These are phyloP conservation scores for Chinchilla lanigera DNA, from an alignment of 2,113 vertebrate species.

Conservation along the genomic window DNA sequence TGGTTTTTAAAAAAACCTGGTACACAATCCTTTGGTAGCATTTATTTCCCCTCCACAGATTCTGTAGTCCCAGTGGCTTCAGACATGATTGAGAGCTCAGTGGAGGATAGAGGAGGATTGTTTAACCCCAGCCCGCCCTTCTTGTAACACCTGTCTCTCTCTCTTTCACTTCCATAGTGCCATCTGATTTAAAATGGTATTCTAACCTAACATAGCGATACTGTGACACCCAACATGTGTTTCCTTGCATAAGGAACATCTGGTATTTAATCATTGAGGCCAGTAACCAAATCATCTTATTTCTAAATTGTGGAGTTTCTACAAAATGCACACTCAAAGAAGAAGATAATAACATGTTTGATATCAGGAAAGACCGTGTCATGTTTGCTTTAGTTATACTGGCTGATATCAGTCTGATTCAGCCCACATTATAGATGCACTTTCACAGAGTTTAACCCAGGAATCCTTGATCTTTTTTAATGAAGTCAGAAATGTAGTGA, in stretches of 20 bases:
- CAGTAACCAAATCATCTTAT: background rate
- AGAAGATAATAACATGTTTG: background rate
- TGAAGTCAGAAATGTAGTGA: conserved; percentile 12
- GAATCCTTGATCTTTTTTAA: conserved; percentile 32
- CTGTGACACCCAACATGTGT: background rate
- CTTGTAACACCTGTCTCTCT: background rate
- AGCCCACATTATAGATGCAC: background rate
- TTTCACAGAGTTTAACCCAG: background rate
- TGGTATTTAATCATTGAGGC: background rate
- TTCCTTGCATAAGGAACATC: background rate
- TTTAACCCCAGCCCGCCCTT: background rate
- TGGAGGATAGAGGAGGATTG: background rate
- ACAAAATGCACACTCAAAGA: background rate
- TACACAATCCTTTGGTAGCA: background rate
- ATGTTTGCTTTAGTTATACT: conserved; percentile 4
- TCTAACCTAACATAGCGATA: background rate
- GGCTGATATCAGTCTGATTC: conserved; percentile 4
- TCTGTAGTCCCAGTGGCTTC: background rate
- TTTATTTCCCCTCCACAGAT: background rate
- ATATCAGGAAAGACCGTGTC: background rate
- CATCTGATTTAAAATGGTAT: background rate
- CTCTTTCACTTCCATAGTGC: background rate
- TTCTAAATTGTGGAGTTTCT: conserved; percentile 40
- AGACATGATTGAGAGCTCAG: background rate
- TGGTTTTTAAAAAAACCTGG: background rate